Evolutionary conservation across 2,888 invertebrate species (phyloP).

Genomic region (Capitulum mitella): DNA sequence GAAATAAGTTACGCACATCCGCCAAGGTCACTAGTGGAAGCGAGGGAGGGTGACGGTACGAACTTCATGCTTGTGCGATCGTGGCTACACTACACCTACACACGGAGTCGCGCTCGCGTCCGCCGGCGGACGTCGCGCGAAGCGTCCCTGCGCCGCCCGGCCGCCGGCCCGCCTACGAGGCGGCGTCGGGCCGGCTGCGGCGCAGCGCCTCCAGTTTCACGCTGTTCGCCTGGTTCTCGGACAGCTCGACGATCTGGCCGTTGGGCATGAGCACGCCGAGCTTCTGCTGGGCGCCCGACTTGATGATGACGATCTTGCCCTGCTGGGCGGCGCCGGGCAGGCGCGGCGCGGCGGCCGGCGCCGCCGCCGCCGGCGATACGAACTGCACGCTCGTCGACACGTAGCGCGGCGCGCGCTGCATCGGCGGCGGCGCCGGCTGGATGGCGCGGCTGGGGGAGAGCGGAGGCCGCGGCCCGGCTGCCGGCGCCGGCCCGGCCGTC

Average conservation of each 20-base stretch:
- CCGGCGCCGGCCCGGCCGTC: background rate
- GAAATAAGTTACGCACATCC: background rate
- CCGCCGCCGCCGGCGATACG: background rate
- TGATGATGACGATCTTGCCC: slow-evolving; percentile 21
- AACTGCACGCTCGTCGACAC: background rate
- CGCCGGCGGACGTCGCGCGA: background rate
- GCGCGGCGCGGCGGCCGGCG: background rate
- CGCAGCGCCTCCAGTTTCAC: background rate
- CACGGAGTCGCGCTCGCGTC: background rate
- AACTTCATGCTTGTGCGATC: background rate
- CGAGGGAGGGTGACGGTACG: background rate
- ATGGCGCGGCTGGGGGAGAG: background rate
- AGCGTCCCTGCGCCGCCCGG: too few relatives aligned
- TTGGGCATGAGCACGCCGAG: slow-evolving; percentile 11
- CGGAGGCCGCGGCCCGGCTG: too few relatives aligned
- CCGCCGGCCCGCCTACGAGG: too few relatives aligned
- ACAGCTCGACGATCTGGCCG: background rate
- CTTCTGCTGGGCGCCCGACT: slow-evolving; percentile 5
- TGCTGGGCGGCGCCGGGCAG: background rate
- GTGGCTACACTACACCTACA: background rate
- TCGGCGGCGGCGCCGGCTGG: background rate
- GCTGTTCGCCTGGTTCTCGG: background rate
- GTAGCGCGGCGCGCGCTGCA: slow-evolving; percentile 20
- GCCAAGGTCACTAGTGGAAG: background rate
- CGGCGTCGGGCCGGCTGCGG: too few relatives aligned